Evolutionary conservation across 2,888 invertebrate genomes (phyloP).

Genomic region (Nymphalis polychloros): DNA sequence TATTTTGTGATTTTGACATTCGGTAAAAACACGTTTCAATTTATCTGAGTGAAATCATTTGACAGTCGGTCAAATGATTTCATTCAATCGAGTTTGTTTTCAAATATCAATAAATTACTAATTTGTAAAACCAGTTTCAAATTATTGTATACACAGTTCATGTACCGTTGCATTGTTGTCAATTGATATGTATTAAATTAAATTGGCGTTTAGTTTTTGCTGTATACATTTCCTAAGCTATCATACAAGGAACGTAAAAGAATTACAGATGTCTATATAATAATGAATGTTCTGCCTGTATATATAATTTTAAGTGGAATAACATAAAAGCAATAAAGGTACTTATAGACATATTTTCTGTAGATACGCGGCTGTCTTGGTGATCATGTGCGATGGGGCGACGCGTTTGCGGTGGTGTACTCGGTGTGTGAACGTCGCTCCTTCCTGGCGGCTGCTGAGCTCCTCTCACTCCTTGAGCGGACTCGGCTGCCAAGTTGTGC

Average conservation of each 20-base stretch:
- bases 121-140: background rate
- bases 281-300: background rate
- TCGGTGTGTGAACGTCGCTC: slow-evolving; percentile 83
- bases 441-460: slow-evolving; percentile 85
- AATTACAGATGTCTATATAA: background rate
- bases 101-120: slow-evolving; percentile 1
- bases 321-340: background rate
- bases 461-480: slow-evolving; percentile 86
- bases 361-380: slow-evolving; percentile 88
- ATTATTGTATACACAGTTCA: background rate
- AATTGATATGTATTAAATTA: background rate
- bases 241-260: background rate
- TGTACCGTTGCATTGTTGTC: background rate
- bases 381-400: slow-evolving; percentile 91
- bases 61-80: slow-evolving; percentile 2
- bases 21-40: background rate
- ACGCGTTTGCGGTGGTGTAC: slow-evolving; percentile 91
- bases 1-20: background rate
- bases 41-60: background rate
- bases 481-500: slow-evolving; percentile 88
- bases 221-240: background rate
- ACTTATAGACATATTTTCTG: slow-evolving; percentile 9
- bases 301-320: background rate
- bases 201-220: background rate
- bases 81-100: background rate